Evolutionary conservation across 2,888 invertebrate genomes (phyloP).

Genomic region (Polydrusus pterygomalis): DNA sequence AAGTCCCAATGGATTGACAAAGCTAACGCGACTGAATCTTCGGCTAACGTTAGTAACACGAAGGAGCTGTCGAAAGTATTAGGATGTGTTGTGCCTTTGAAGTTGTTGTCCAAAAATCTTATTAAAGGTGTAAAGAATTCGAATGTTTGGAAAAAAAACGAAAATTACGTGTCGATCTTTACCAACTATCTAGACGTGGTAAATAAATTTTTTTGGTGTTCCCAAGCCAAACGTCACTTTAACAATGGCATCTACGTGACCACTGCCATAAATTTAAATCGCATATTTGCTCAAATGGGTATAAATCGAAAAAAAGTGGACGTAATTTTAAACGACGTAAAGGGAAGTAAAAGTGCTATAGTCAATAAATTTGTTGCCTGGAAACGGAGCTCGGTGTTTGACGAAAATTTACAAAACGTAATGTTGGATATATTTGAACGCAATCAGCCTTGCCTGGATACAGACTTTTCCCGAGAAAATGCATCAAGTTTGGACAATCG

Average conservation of each 20-base stretch:
- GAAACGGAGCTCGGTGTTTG: slow-evolving; percentile 1
- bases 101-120: background rate
- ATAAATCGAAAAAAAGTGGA: slow-evolving; percentile 2
- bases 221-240: background rate
- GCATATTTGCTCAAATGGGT: background rate
- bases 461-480: background rate
- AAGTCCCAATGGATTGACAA: background rate
- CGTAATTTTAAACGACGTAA: background rate
- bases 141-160: background rate
- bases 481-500: background rate
- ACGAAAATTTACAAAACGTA: slow-evolving; percentile 2
- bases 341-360: background rate
- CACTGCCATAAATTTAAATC: background rate
- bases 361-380: slow-evolving; percentile 6
- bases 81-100: background rate
- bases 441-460: background rate
- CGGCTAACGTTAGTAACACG: background rate
- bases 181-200: background rate
- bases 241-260: background rate
- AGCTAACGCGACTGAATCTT: background rate
- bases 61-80: background rate
- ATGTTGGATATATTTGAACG: slow-evolving; percentile 8
- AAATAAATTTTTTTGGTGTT: slow-evolving; percentile 6
- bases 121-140: background rate
- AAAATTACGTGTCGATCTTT: background rate